phyloP scores from a whole-genome alignment of 1,140 invertebrate genomes.

The Zaprionus vittiger region DNA sequence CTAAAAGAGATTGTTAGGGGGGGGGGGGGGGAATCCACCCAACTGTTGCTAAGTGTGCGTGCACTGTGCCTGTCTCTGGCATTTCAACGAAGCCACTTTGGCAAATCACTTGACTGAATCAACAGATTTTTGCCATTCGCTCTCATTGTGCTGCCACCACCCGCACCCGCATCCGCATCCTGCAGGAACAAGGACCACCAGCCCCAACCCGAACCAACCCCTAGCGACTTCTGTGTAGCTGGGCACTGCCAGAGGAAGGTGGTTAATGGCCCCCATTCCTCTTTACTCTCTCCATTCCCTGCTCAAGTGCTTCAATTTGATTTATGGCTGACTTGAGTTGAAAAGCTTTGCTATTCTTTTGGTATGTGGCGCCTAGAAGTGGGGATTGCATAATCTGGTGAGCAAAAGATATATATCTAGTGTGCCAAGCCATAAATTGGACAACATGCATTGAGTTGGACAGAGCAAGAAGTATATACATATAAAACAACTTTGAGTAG shows the following conservation, averaged over 20 bases:
- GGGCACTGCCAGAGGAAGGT: conserved; percentile 26
- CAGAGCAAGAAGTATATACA: not conserved
- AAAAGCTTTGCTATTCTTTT: conserved; percentile 34
- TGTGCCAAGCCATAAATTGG: conserved; percentile 13
- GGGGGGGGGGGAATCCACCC: conserved; percentile 21
- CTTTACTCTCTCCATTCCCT: not conserved
- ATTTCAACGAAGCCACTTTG: conserved; percentile 83
- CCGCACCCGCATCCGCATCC: not conserved
- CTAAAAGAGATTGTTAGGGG: not conserved
- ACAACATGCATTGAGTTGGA: not conserved
- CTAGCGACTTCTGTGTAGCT: conserved; percentile 47
- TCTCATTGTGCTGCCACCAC: conserved; percentile 48
- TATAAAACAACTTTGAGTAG: not conserved
- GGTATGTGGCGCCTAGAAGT: conserved; percentile 56
- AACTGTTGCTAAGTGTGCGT: conserved; percentile 67
- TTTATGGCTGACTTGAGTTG: conserved; percentile 75
- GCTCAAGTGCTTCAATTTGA: conserved; percentile 62
- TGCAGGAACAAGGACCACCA: not conserved
- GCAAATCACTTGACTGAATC: conserved; percentile 82
- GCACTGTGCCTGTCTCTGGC: conserved; percentile 65
- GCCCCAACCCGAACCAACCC: conserved; percentile 24
- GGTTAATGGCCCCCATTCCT: not conserved
- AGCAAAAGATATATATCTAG: not conserved
- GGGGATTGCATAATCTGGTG: conserved; percentile 67
- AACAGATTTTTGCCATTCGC: conserved; percentile 77